These are phyloP conservation scores for Phyllotreta striolata DNA, from an alignment of 2,888 invertebrate genomes.

Conservation along the genomic window DNA sequence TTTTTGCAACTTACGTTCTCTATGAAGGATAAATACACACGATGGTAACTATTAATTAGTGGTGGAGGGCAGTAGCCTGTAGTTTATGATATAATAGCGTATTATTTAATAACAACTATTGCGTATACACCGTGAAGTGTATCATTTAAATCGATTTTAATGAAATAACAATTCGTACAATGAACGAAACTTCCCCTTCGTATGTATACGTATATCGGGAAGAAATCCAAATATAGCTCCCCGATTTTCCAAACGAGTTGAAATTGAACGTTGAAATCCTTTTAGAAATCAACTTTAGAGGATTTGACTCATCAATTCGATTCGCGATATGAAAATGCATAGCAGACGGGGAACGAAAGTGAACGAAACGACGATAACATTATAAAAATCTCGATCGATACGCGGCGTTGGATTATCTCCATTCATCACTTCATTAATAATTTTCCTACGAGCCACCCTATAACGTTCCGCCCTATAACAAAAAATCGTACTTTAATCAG, in stretches of 20 bases:
- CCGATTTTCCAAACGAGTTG: background rate
- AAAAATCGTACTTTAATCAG: slow-evolving; percentile 34
- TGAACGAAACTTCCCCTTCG: background rate
- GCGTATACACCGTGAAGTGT: slow-evolving; percentile 1
- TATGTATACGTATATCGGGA: background rate
- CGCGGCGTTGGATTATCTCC: no score
- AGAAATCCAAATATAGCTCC: background rate
- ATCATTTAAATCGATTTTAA: slow-evolving; percentile 1
- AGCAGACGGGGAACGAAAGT: background rate
- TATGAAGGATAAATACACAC: slow-evolving; percentile 23
- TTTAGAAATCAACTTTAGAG: slow-evolving; percentile 7
- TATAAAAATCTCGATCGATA: no score
- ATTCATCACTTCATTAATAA: background rate
- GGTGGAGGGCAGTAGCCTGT: slow-evolving; percentile 56
- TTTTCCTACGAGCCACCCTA: background rate
- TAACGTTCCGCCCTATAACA: slow-evolving; percentile 19
- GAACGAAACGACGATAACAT: background rate
- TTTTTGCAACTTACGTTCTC: background rate
- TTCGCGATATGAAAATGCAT: slow-evolving; percentile 4
- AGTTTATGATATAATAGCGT: slow-evolving; percentile 21
- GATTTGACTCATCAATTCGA: slow-evolving; percentile 10
- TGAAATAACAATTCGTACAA: no score
- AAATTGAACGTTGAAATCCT: slow-evolving; percentile 5
- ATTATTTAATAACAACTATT: slow-evolving; percentile 16
- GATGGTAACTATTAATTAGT: slow-evolving; percentile 44